Percentiles rank a stretch among this genome's conserved stretches.
Conservation (phyloP, 2,113 vertebrate genomes). For the Colius striatus region DNA sequence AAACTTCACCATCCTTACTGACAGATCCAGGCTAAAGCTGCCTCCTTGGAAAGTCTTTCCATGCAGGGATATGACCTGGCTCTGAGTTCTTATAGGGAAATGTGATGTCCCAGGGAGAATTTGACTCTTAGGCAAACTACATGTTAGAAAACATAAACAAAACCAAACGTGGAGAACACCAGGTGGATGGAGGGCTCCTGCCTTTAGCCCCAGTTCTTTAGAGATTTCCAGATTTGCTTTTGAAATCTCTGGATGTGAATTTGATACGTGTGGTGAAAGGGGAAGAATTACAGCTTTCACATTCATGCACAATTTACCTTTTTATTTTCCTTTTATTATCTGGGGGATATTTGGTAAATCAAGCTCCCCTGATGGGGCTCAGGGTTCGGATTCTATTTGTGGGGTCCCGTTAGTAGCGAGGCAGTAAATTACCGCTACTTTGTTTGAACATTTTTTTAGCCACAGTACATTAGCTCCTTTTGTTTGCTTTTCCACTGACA, state of each 20-base stretch:
- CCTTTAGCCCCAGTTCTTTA: background rate
- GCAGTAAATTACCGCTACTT: conserved; percentile 79
- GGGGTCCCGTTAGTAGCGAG: conserved; percentile 71
- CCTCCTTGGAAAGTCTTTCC: background rate
- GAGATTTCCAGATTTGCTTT: conserved; percentile 66
- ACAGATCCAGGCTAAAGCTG: background rate
- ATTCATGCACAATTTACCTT: conserved; percentile 79
- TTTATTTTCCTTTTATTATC: conserved; percentile 76
- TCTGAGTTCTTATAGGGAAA: background rate
- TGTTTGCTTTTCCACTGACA: conserved; percentile 81
- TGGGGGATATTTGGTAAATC: conserved; percentile 76
- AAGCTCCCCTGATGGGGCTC: conserved; percentile 59
- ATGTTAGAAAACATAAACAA: background rate
- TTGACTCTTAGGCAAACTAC: background rate
- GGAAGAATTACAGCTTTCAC: conserved; percentile 76
- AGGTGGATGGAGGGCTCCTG: background rate
- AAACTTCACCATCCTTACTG: background rate
- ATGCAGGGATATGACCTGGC: background rate
- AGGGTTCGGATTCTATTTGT: conserved; percentile 70
- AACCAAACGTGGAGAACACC: background rate
- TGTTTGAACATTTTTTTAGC: conserved; percentile 84
- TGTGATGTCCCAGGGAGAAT: background rate
- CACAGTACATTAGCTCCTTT: conserved; percentile 83
- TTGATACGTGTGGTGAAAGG: conserved; percentile 69
- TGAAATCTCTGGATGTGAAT: conserved; percentile 70